Conservation (phyloP, 2,797 vertebrate genomes). For the Alosa sapidissima region DNA sequence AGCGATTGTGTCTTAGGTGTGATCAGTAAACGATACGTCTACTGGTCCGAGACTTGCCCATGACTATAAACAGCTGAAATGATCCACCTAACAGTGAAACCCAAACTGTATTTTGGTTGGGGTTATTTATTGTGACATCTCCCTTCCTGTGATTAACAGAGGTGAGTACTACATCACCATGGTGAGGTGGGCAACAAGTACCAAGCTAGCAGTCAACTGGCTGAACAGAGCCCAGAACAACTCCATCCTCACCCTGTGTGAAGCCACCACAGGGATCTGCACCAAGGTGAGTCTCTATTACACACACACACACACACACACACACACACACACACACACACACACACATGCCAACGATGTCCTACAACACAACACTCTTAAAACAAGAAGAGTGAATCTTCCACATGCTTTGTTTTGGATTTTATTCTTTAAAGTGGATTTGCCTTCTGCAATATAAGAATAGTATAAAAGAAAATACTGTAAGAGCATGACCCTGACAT, state of each 20-base stretch:
- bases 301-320: not conserved
- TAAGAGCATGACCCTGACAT: not conserved
- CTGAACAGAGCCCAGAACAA: slow-evolving; percentile 96
- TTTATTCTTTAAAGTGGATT: not conserved
- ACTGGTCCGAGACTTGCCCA: not conserved
- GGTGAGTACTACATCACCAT: slow-evolving; percentile 96
- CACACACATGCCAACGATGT: not conserved
- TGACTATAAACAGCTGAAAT: not conserved
- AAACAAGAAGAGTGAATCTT: not conserved
- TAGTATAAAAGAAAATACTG: not conserved
- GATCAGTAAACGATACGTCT: not conserved
- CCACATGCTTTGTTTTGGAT: not conserved
- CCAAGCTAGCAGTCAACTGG: slow-evolving; percentile 97
- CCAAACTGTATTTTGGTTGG: not conserved
- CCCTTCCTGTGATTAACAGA: slow-evolving; percentile 52
- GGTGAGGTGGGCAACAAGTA: slow-evolving; percentile 98
- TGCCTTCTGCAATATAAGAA: not conserved
- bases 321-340: slow-evolving; percentile 4
- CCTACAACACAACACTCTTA: not conserved
- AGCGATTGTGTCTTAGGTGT: not conserved
- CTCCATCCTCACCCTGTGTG: slow-evolving; percentile 94
- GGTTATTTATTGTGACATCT: slow-evolving; percentile 37
- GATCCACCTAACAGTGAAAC: not conserved
- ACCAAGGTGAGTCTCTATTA: slow-evolving; percentile 81
- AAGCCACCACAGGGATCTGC: slow-evolving; percentile 94